Evolutionary conservation across 2,113 vertebrate species (phyloP).

Genomic region (Lota lota): DNA sequence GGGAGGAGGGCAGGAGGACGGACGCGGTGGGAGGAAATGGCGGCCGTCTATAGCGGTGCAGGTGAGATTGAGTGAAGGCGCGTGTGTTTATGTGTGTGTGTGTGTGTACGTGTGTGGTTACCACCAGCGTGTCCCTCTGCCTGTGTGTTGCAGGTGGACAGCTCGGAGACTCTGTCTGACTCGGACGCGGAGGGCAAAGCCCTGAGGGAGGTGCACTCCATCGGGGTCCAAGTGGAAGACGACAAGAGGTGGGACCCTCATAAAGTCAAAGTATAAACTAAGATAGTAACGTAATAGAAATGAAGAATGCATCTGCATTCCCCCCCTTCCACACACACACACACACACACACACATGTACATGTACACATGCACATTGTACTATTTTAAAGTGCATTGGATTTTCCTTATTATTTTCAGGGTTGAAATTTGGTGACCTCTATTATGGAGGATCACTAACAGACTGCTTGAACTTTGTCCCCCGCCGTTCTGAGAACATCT

Average conservation of each 20-base stretch:
- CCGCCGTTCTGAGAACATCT: no score
- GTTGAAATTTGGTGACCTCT: no score
- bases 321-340: neutral
- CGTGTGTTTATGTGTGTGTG: neutral
- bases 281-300: no score
- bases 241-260: constrained; percentile 84
- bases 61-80: constrained; percentile 65
- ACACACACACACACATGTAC: no score
- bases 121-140: neutral
- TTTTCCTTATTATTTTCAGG: no score
- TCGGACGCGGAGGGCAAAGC: constrained; percentile 90
- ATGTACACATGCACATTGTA: no score
- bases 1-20: constrained; percentile 82
- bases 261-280: no score
- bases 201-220: constrained; percentile 93
- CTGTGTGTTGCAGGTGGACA: constrained; percentile 79
- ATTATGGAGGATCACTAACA: no score
- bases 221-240: constrained; percentile 97
- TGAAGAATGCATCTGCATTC: no score
- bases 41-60: constrained; percentile 94
- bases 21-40: constrained; percentile 87
- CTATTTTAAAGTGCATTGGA: no score
- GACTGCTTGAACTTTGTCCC: no score
- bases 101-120: neutral
- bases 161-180: constrained; percentile 90